These are phyloP conservation scores for Ecliptopera silaceata DNA, from an alignment of 2,888 invertebrate genomes.

Conservation along the genomic window DNA sequence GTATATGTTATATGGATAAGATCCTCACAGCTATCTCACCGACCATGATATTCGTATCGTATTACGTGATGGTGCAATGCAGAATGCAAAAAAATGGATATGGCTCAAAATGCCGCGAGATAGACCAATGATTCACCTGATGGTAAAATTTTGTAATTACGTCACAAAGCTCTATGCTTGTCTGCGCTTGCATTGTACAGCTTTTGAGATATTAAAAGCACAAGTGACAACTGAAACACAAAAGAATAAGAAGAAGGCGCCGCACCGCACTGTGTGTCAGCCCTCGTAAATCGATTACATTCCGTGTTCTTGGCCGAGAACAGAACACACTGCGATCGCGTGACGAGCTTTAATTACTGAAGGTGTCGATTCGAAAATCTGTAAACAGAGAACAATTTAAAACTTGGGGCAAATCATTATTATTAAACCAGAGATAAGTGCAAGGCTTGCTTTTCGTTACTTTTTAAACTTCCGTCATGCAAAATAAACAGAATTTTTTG, in stretches of 20 bases:
- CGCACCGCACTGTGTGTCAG: conserved; percentile 16
- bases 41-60: too few species aligned
- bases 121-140: too few species aligned
- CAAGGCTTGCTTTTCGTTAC: conserved; percentile 43
- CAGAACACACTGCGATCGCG: conserved; percentile 67
- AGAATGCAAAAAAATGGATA: too few species aligned
- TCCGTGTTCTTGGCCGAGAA: conserved; percentile 61
- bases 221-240: neutral
- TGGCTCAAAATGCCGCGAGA: too few species aligned
- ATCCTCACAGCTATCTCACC: too few species aligned
- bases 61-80: too few species aligned
- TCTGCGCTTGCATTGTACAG: too few species aligned
- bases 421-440: conserved; percentile 64
- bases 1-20: too few species aligned
- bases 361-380: conserved; percentile 80
- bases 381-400: conserved; percentile 61
- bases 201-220: too few species aligned
- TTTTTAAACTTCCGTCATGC: conserved; percentile 36
- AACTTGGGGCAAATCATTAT: conserved; percentile 70
- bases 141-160: too few species aligned
- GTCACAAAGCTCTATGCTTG: too few species aligned
- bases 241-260: neutral
- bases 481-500: conserved; percentile 30
- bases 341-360: conserved; percentile 75
- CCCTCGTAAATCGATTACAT: conserved; percentile 71